These are phyloP conservation scores for Scomberomorus guttatus DNA, from an alignment of 2,797 vertebrate species.

Conservation along the genomic window DNA sequence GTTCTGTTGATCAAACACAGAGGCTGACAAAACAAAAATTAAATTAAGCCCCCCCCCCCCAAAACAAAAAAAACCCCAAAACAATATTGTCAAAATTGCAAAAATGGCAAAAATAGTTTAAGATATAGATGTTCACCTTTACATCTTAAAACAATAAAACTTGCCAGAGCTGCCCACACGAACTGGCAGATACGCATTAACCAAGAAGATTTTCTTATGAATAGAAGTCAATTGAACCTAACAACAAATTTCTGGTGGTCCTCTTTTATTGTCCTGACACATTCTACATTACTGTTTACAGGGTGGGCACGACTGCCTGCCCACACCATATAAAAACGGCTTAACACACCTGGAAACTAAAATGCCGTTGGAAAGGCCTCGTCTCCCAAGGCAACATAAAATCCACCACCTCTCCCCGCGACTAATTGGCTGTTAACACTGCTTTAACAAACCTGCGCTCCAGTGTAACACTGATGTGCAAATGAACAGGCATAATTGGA, in stretches of 20 bases:
- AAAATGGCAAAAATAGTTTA: neutral
- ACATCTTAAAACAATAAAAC: neutral
- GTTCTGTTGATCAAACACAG: neutral
- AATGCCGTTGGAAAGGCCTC: slow-evolving; percentile 69
- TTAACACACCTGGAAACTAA: slow-evolving; percentile 80
- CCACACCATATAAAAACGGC: slow-evolving; percentile 75
- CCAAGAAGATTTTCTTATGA: slow-evolving; percentile 48
- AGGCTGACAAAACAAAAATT: neutral
- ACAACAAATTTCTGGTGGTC: slow-evolving; percentile 82
- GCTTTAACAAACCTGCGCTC: slow-evolving; percentile 73
- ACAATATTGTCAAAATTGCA: too few species aligned
- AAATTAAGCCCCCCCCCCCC: neutral
- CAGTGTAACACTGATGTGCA: slow-evolving; percentile 59
- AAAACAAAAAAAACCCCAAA: too few species aligned
- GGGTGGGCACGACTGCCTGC: slow-evolving; percentile 75
- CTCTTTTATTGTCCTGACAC: slow-evolving; percentile 80
- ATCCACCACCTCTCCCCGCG: slow-evolving; percentile 58
- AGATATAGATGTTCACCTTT: neutral
- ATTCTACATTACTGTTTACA: slow-evolving; percentile 76
- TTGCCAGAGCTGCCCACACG: neutral
- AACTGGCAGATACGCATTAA: slow-evolving; percentile 8
- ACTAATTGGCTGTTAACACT: slow-evolving; percentile 82
- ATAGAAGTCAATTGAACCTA: slow-evolving; percentile 61
- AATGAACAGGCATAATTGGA: slow-evolving; percentile 57
- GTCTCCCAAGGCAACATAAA: slow-evolving; percentile 69